These are phyloP conservation scores for Lordiphosa stackelbergi DNA, from an alignment of 1,140 invertebrate genomes.

Conservation along the genomic window DNA sequence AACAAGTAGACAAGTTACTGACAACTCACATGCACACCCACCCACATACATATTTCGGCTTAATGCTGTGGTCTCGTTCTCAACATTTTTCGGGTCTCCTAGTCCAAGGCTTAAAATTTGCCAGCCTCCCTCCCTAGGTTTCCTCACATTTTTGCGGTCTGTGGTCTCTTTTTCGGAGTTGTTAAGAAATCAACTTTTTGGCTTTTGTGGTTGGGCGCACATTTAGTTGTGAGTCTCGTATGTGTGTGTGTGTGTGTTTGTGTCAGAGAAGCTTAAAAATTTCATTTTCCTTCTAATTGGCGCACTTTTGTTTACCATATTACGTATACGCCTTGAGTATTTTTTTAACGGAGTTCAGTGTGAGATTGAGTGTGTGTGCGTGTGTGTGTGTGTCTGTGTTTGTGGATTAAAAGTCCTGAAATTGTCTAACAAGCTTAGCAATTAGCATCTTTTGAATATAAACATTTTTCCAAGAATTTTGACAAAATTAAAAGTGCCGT, in stretches of 20 bases:
- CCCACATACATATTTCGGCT: constrained; percentile 34
- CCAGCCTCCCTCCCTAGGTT: constrained; percentile 25
- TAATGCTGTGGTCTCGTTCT: constrained; percentile 56
- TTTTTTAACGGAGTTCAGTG: constrained; percentile 4
- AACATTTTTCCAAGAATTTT: too few relatives aligned
- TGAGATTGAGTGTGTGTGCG: neutral
- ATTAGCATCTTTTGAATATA: constrained; percentile 25
- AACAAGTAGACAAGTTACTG: constrained; percentile 66
- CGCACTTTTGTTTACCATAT: constrained; percentile 71
- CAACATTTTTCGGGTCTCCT: constrained; percentile 37
- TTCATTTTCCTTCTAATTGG: constrained; percentile 67
- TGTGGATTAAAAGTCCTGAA: constrained; percentile 44
- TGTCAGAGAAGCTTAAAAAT: constrained; percentile 51
- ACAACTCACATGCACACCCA: constrained; percentile 36
- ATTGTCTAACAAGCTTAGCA: constrained; percentile 66
- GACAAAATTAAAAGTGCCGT: too few relatives aligned
- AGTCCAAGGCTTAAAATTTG: constrained; percentile 27
- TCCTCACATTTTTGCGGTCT: constrained; percentile 48
- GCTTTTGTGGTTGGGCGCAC: constrained; percentile 58
- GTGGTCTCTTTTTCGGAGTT: constrained; percentile 34
- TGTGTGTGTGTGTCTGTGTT: constrained; percentile 13
- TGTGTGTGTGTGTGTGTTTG: too few relatives aligned
- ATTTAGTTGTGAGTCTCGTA: constrained; percentile 26
- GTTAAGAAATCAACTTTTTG: constrained; percentile 72
- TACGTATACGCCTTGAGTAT: constrained; percentile 40